Percentiles rank a stretch among this genome's conserved stretches.
Conservation (phyloP, 2,113 vertebrate species). For the Gymnarchus niloticus region DNA sequence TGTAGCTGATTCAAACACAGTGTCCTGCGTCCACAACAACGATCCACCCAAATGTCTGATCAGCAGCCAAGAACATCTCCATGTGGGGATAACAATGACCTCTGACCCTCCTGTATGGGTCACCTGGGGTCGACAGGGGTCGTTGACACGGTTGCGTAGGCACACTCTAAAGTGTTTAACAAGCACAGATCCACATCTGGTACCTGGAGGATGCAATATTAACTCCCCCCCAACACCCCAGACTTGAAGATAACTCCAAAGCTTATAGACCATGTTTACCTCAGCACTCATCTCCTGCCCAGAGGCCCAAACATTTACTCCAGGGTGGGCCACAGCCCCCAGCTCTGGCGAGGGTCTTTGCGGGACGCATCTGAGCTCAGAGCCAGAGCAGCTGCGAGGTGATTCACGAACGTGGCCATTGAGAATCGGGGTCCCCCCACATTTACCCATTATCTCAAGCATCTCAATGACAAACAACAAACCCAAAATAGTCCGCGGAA, state of each 20-base stretch:
- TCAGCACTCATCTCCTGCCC: not conserved
- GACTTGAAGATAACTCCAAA: too few species aligned
- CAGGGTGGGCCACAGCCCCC: not conserved
- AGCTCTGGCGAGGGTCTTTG: not conserved
- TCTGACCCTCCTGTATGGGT: not conserved
- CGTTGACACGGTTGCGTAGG: not conserved
- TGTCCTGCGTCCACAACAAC: not conserved
- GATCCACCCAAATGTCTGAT: not conserved
- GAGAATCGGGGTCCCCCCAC: not conserved
- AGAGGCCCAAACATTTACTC: not conserved
- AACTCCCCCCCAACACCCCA: not conserved
- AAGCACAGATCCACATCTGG: conserved; percentile 10
- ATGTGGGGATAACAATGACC: not conserved
- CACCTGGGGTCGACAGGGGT: not conserved
- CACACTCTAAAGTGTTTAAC: conserved; percentile 9
- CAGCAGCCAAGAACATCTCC: not conserved
- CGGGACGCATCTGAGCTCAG: not conserved
- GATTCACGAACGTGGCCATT: not conserved
- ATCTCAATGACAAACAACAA: not conserved
- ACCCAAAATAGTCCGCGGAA: not conserved
- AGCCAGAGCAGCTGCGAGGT: not conserved
- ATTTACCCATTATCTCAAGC: not conserved
- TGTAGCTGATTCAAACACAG: not conserved
- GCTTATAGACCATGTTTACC: not conserved
- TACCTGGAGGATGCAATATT: not conserved